Conservation (phyloP, 2,888 invertebrate species). For the Aplocera efformata region DNA sequence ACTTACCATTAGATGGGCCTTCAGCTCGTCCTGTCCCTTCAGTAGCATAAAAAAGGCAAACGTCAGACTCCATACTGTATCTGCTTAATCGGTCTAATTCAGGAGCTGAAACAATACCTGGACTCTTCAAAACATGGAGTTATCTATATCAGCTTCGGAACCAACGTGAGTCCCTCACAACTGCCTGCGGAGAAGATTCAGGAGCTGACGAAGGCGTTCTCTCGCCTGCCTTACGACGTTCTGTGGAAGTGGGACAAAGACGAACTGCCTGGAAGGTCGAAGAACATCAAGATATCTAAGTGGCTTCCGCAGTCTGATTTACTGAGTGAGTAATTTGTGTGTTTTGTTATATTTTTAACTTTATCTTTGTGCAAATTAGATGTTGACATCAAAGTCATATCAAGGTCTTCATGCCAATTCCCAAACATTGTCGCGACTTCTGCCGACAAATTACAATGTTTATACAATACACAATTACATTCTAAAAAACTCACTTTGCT, state of each 20-base stretch:
- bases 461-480: too few relatives aligned
- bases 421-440: too few relatives aligned
- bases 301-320: conserved; percentile 64
- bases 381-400: too few relatives aligned
- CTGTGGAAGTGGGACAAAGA: conserved; percentile 61
- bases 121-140: conserved; percentile 55
- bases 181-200: conserved; percentile 43
- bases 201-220: conserved; percentile 46
- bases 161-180: conserved; percentile 44
- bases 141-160: conserved; percentile 63
- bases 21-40: too few relatives aligned
- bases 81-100: conserved; percentile 19
- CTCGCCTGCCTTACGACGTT: conserved; percentile 52
- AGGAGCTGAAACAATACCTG: conserved; percentile 51
- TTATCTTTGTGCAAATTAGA: too few relatives aligned
- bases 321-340: conserved; percentile 34
- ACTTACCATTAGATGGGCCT: too few relatives aligned
- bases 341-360: too few relatives aligned
- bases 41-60: conserved; percentile 3
- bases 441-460: too few relatives aligned
- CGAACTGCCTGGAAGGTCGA: conserved; percentile 35
- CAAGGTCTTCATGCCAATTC: too few relatives aligned
- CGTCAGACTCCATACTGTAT: conserved; percentile 4
- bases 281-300: conserved; percentile 50
- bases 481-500: too few relatives aligned